Conservation (phyloP, 2,888 invertebrate genomes). For the Pardosa pseudoannulata region DNA sequence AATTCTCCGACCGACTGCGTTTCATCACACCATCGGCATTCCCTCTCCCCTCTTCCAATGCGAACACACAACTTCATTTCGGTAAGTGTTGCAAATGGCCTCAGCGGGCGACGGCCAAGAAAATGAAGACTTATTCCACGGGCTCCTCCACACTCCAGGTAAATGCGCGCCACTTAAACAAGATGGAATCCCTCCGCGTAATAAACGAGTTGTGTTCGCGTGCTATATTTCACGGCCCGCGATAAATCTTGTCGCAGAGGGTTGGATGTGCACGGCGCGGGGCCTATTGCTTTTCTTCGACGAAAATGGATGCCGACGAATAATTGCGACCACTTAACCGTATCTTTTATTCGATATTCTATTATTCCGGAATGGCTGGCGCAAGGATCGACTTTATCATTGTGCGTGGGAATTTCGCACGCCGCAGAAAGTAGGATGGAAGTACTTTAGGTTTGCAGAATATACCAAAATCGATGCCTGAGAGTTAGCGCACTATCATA, state of each 20-base stretch:
- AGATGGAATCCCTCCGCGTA: slow-evolving; percentile 54
- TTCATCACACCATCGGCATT: not conserved
- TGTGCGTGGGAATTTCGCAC: too few species aligned
- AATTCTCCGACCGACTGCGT: not conserved
- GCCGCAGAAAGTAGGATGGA: too few species aligned
- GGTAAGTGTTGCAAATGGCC: slow-evolving; percentile 62
- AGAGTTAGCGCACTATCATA: too few species aligned
- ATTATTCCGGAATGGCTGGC: not conserved
- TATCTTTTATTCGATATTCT: not conserved
- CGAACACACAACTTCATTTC: slow-evolving; percentile 47
- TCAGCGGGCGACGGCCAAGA: not conserved
- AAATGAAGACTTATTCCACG: slow-evolving; percentile 49
- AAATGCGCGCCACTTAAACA: slow-evolving; percentile 54
- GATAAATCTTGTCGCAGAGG: slow-evolving; percentile 43
- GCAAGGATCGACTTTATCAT: too few species aligned
- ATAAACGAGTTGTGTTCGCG: slow-evolving; percentile 39
- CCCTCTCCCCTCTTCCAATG: not conserved
- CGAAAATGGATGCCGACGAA: not conserved
- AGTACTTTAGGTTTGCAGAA: too few species aligned
- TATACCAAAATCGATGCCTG: too few species aligned
- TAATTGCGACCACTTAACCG: not conserved
- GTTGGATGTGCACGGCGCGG: not conserved
- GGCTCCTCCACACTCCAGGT: slow-evolving; percentile 31
- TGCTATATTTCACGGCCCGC: slow-evolving; percentile 53
- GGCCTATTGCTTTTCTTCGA: slow-evolving; percentile 40